Evolutionary conservation across 2,113 vertebrate genomes (phyloP).

Genomic region (Rhea americana): DNA sequence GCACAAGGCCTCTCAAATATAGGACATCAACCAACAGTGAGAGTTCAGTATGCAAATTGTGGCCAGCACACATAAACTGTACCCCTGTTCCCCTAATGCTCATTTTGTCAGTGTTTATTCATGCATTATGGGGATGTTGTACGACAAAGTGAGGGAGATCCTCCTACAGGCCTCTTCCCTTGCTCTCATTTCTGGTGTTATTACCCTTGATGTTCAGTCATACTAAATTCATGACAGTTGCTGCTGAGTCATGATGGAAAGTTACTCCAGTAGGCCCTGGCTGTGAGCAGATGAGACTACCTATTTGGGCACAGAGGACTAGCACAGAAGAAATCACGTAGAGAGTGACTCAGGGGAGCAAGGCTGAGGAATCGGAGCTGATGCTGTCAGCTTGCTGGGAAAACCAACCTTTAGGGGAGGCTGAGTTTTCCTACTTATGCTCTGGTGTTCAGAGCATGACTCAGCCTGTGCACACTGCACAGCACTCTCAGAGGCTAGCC

Average conservation of each 20-base stretch:
- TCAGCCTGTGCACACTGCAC: background rate
- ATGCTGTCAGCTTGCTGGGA: conserved; percentile 20
- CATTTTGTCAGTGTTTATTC: background rate
- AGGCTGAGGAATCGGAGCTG: background rate
- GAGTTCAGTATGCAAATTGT: background rate
- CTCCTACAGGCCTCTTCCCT: background rate
- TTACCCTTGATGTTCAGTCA: background rate
- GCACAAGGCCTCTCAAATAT: background rate
- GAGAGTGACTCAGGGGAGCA: background rate
- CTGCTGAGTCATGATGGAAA: conserved; percentile 11
- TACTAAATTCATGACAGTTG: background rate
- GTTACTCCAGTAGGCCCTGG: background rate
- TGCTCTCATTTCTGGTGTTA: background rate
- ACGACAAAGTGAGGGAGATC: background rate
- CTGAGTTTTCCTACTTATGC: conserved; percentile 47
- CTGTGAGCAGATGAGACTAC: background rate
- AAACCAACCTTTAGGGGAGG: background rate
- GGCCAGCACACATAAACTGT: background rate
- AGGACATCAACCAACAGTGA: background rate
- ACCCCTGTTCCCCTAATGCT: background rate
- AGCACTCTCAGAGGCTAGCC: background rate
- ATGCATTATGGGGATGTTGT: background rate
- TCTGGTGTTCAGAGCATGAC: conserved; percentile 27
- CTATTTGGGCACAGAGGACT: background rate
- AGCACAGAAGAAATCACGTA: background rate